Conservation (phyloP, 2,113 vertebrate genomes). For the Talpa occidentalis region DNA sequence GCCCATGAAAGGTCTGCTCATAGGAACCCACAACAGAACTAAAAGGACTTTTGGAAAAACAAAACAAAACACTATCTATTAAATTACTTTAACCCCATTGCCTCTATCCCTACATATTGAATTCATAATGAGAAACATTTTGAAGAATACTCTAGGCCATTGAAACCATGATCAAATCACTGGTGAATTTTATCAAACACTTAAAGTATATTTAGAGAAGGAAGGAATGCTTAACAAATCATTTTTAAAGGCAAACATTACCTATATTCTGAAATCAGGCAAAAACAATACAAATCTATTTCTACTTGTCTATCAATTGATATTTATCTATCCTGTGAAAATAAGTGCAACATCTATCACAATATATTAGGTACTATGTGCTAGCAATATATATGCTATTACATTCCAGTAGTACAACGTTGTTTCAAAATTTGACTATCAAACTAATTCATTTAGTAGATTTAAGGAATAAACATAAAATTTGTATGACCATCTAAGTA, state of each 20-base stretch:
- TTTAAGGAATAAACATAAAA: neutral
- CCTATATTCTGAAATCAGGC: neutral
- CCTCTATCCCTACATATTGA: neutral
- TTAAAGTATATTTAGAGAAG: neutral
- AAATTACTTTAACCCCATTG: neutral
- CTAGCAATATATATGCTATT: neutral
- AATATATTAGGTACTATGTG: neutral
- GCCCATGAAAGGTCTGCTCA: too few species aligned
- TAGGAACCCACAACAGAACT: neutral
- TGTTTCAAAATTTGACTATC: neutral
- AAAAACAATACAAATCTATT: neutral
- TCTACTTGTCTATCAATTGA: neutral
- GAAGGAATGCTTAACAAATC: neutral
- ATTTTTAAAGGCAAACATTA: neutral
- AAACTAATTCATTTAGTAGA: neutral
- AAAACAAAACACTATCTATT: neutral
- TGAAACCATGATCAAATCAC: neutral
- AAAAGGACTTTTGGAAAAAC: neutral
- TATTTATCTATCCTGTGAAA: neutral
- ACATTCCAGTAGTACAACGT: neutral
- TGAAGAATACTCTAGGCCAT: neutral
- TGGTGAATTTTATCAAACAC: neutral
- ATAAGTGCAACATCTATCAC: neutral
- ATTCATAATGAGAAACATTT: neutral
- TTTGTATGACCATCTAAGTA: neutral